These are phyloP conservation scores for Saturnia japonica DNA, from an alignment of 2,888 invertebrate genomes.

Conservation along the genomic window DNA sequence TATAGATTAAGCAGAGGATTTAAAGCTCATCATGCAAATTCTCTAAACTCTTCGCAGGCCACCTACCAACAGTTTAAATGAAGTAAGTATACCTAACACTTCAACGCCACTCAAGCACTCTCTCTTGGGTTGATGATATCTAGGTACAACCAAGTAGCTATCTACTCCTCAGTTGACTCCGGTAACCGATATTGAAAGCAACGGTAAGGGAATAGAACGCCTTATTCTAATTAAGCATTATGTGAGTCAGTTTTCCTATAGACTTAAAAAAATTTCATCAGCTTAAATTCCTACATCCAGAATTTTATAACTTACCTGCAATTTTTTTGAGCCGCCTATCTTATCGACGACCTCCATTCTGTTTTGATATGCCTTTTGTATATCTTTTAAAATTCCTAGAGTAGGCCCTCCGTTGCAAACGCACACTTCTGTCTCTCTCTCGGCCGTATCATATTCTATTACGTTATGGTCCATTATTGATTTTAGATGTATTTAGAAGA, in stretches of 20 bases:
- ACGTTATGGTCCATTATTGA: conserved; percentile 45
- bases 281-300: not conserved
- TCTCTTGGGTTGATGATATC: too few species aligned
- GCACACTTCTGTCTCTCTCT: conserved; percentile 44
- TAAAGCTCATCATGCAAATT: too few species aligned
- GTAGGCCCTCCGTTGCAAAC: conserved; percentile 49
- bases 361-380: conserved; percentile 84
- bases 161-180: too few species aligned
- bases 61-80: too few species aligned
- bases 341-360: conserved; percentile 82
- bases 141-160: too few species aligned
- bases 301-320: conserved; percentile 45
- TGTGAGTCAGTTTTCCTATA: not conserved
- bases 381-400: conserved; percentile 80
- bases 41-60: too few species aligned
- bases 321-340: conserved; percentile 52
- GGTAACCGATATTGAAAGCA: too few species aligned
- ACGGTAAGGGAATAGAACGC: too few species aligned
- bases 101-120: too few species aligned
- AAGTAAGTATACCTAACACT: too few species aligned
- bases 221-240: too few species aligned
- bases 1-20: too few species aligned
- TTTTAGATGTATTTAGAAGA: not conserved
- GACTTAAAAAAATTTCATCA: not conserved
- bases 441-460: conserved; percentile 47